Conservation (phyloP, 2,888 invertebrate genomes). For the Aleiodes alternator region DNA sequence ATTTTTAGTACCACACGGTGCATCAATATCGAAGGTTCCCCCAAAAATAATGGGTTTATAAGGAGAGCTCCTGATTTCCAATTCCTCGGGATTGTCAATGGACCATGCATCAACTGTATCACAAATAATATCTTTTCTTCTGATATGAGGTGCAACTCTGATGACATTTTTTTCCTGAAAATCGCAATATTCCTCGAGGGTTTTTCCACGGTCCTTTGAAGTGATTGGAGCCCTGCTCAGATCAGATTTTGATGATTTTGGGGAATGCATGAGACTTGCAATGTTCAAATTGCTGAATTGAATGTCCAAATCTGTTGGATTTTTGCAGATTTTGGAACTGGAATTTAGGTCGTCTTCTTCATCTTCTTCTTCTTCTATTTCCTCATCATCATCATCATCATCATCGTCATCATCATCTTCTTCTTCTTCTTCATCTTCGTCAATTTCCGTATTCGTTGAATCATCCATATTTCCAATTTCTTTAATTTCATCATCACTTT, state of each 20-base stretch:
- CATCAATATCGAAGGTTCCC: conserved; percentile 91
- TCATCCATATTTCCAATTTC: conserved; percentile 29
- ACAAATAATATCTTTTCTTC: conserved; percentile 78
- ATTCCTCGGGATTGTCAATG: conserved; percentile 55
- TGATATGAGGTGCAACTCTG: conserved; percentile 72
- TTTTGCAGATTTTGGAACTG: conserved; percentile 27
- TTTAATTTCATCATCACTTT: conserved; percentile 4
- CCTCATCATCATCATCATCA: conserved; percentile 14
- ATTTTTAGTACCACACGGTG: conserved; percentile 76
- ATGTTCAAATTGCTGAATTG: conserved; percentile 66
- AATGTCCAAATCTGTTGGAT: conserved; percentile 69
- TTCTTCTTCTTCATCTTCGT: conserved; percentile 32
- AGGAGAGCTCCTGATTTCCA: conserved; percentile 53
- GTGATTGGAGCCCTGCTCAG: conserved; percentile 23
- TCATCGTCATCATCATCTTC: conserved; percentile 25
- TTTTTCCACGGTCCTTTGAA: conserved; percentile 57
- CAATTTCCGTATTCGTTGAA: too few species aligned
- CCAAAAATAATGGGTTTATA: conserved; percentile 87
- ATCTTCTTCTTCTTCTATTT: conserved; percentile 49
- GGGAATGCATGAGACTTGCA: conserved; percentile 57
- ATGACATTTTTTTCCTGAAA: conserved; percentile 71
- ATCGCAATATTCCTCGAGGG: conserved; percentile 68
- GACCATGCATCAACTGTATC: conserved; percentile 82
- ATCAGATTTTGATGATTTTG: conserved; percentile 52
- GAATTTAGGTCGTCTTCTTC: conserved; percentile 13